Evolutionary conservation across 2,797 vertebrate genomes (phyloP).

Genomic region (Nothura maculosa): DNA sequence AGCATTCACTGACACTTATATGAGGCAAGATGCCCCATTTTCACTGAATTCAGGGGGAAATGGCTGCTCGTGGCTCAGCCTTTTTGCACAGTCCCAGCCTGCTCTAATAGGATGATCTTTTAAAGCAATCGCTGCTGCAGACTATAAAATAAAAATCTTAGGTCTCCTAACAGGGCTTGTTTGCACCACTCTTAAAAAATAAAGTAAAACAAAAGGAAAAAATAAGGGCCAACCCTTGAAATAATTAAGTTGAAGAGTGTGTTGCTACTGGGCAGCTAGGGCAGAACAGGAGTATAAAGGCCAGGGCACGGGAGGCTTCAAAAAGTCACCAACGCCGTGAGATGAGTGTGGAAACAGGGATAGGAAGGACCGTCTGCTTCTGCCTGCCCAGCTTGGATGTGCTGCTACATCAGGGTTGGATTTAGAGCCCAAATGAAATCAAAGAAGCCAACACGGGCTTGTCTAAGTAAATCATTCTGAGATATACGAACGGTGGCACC

Average conservation of each 20-base stretch:
- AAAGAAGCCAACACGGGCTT: neutral
- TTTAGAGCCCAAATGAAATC: constrained; percentile 36
- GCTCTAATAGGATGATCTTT: neutral
- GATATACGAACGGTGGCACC: constrained; percentile 43
- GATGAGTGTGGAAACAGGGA: neutral
- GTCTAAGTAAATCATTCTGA: constrained; percentile 53
- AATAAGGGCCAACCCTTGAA: neutral
- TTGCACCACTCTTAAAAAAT: neutral
- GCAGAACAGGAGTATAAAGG: neutral
- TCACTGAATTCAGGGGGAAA: neutral
- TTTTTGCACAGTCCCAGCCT: neutral
- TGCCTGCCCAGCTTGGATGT: neutral
- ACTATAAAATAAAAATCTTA: constrained; percentile 29
- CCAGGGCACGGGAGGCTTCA: neutral
- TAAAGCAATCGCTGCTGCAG: constrained; percentile 1
- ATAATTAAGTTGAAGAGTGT: neutral
- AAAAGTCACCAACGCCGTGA: neutral
- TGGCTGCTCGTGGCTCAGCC: neutral
- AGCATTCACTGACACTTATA: too few species aligned
- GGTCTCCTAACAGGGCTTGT: neutral
- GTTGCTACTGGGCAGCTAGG: neutral
- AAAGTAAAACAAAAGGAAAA: neutral
- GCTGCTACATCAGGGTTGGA: neutral
- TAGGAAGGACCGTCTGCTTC: neutral
- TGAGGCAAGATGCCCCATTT: neutral